Base-by-base conservation (phyloP, 1,140 invertebrate species). In the Pentalonia nigronervosa region DNA sequence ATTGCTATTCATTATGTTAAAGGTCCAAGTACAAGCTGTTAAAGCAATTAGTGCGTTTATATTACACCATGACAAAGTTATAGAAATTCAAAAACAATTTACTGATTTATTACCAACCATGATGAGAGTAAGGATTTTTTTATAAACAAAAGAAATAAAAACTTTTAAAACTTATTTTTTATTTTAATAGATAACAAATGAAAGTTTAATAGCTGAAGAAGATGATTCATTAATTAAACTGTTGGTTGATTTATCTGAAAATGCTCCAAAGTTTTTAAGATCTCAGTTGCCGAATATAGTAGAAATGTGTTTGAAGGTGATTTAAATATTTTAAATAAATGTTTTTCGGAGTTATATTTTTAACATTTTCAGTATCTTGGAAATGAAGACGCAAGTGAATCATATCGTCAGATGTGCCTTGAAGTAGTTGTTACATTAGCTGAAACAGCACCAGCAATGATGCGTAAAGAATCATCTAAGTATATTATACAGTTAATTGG, bases 401-500 rank as follows among this genome's bases (percentile, higher is more conserved):
- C 96, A 20, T 99, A 98, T 97, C 96, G 98, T 91, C 98, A 99
- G 95, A 96, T 99, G 81, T 97, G 98, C 1, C 95, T 99, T 25
- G 99, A 99, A 96, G 97, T 99, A 30, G 96, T 99, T 95, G 98
- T 99, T 21, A 99, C 99, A 8, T 95, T 99, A 90, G 97, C 98
- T 76, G 99, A 99, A 96, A 98, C 98, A 76, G 98, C 98, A 1
- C 97, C 99, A 30, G 98, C 98, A 4, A 99, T 99, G 97, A 97
- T 99, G 30, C 97, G 99, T 34, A 99, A 99, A 95, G 96, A 95
- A 56, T 97, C 97, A 25, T 96, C 96, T 8, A 97, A 97, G 95
- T 98, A 98, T 94, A 97, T 99, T 93, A 96, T 96, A 60, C 95
- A 96, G 34, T 95, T 98, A 94, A 97, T 99, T 34, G 97, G 98